phyloP scores from a whole-genome alignment of 2,113 vertebrate species.

The Cebidichthys violaceus region DNA sequence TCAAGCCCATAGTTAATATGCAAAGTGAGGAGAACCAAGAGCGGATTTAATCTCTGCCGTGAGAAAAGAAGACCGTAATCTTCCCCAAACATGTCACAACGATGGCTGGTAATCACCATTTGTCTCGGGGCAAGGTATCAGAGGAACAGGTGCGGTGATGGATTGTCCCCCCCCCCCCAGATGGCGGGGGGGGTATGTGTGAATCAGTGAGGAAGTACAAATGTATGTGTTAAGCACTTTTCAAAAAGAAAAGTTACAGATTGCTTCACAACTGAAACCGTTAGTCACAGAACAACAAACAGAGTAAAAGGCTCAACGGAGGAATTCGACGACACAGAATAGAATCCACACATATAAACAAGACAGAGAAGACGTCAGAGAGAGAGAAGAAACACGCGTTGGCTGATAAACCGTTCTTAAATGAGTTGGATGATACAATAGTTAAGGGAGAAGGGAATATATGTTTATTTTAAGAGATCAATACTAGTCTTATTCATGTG shows the following conservation, averaged over 20 bases:
- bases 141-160: constrained; percentile 2
- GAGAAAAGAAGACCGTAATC: constrained; percentile 5
- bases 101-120: constrained; percentile 14
- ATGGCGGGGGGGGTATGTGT: background rate
- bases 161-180: background rate
- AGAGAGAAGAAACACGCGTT: background rate
- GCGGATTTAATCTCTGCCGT: background rate
- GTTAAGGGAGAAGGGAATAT: no score
- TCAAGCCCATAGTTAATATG: background rate
- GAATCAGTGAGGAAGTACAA: background rate
- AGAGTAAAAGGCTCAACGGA: background rate
- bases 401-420: background rate
- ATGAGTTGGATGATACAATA: background rate
- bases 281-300: background rate
- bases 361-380: background rate
- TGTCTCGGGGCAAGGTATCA: constrained; percentile 21
- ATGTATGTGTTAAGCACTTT: background rate
- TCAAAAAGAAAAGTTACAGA: background rate
- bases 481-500: no score
- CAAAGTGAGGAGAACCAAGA: background rate
- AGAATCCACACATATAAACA: background rate
- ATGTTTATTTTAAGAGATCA: background rate
- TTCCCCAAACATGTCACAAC: constrained; percentile 13
- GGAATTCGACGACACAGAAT: background rate
- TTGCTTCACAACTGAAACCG: background rate